Percentiles rank a stretch among this genome's conserved stretches.
Evolutionary conservation across 2,797 vertebrate genomes (phyloP).

Genomic region (Gallinago nigripennis): DNA sequence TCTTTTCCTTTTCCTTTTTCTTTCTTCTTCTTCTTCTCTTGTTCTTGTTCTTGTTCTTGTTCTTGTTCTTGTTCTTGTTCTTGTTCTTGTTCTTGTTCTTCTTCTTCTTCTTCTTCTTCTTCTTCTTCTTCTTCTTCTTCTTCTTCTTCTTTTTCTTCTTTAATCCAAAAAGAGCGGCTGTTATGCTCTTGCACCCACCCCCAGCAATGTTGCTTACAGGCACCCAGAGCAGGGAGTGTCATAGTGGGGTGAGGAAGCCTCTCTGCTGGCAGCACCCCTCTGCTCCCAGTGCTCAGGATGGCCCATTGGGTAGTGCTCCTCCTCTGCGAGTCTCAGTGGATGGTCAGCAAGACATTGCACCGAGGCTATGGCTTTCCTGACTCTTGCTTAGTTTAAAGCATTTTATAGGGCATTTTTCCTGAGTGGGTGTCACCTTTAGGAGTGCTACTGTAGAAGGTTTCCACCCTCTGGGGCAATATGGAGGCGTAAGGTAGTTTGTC

Average conservation of each 20-base stretch:
- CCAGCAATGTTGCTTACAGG: not conserved
- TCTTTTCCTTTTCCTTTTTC: too few relatives aligned
- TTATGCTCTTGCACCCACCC: fast-evolving
- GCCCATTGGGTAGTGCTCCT: not conserved
- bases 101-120: too few relatives aligned
- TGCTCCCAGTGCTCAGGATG: not conserved
- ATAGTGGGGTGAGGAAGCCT: fast-evolving
- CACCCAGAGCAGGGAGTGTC: fast-evolving
- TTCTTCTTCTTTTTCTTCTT: too few relatives aligned
- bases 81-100: too few relatives aligned
- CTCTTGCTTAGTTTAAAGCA: not conserved
- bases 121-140: too few relatives aligned
- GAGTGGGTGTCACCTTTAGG: not conserved
- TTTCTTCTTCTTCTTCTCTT: too few relatives aligned
- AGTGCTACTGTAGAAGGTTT: not conserved
- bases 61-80: too few relatives aligned
- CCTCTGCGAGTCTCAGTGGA: too few relatives aligned
- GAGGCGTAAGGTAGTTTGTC: not conserved
- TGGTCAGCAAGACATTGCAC: not conserved
- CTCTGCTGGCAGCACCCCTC: too few relatives aligned
- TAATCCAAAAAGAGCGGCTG: not conserved
- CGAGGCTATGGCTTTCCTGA: not conserved
- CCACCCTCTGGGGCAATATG: fast-evolving
- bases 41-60: too few relatives aligned
- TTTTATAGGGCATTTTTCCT: not conserved